phyloP scores from a whole-genome alignment of 2,888 invertebrate genomes.

The Lepas anatifera region DNA sequence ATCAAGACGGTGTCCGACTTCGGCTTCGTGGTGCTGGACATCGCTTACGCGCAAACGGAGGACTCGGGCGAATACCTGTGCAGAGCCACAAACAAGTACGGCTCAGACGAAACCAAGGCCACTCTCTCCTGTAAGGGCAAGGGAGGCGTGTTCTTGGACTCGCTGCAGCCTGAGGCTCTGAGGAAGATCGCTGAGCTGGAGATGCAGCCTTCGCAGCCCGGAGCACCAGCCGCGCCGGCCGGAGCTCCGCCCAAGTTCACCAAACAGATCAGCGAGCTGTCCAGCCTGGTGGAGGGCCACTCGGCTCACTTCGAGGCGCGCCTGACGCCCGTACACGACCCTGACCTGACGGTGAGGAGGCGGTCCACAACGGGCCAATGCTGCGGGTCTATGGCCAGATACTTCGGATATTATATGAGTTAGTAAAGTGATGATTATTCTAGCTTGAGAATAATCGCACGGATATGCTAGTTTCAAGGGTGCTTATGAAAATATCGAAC shows the following conservation, averaged over 20 bases:
- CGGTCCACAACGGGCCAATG: neutral
- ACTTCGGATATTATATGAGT: too few species aligned
- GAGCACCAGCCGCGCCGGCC: constrained; percentile 27
- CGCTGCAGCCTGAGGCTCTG: constrained; percentile 78
- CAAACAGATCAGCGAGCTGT: constrained; percentile 71
- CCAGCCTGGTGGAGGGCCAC: constrained; percentile 83
- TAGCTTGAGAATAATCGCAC: too few species aligned
- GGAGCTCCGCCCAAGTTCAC: constrained; percentile 71
- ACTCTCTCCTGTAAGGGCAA: constrained; percentile 68
- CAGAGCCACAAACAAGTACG: constrained; percentile 72
- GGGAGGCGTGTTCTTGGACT: constrained; percentile 76
- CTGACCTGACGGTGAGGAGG: constrained; percentile 53
- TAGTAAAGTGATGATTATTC: too few species aligned
- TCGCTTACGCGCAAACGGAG: constrained; percentile 83
- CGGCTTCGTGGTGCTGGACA: constrained; percentile 86
- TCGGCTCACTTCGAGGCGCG: constrained; percentile 77
- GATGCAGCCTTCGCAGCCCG: constrained; percentile 39
- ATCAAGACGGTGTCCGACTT: constrained; percentile 91
- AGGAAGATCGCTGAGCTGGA: constrained; percentile 79
- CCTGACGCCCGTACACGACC: constrained; percentile 86
- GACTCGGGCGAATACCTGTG: constrained; percentile 90
- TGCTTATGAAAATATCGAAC: too few species aligned
- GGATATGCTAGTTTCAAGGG: too few species aligned
- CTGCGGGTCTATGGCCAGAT: too few species aligned
- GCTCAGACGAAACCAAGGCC: constrained; percentile 75